These are phyloP conservation scores for Macroramphosus scolopax DNA, from an alignment of 2,797 vertebrate genomes.

Conservation along the genomic window DNA sequence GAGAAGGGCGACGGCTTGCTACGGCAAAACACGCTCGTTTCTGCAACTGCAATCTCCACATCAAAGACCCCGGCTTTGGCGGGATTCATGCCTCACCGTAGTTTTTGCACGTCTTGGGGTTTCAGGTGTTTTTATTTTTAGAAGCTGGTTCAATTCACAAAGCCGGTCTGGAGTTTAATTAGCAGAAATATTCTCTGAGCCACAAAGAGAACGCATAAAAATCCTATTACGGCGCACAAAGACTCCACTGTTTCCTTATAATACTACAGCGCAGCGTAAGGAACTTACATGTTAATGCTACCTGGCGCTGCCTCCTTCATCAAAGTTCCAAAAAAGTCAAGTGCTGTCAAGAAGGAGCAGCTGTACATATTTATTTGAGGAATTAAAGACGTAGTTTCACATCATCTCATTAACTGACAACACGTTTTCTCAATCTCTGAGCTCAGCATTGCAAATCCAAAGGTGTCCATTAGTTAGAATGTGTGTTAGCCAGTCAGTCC, in stretches of 20 bases:
- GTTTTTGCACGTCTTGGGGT: slow-evolving; percentile 22
- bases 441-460: too few relatives aligned
- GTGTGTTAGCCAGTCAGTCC: neutral
- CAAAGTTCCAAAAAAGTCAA: slow-evolving; percentile 24
- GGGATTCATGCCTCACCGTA: neutral
- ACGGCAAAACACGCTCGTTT: slow-evolving; percentile 33
- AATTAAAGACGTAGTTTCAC: too few relatives aligned
- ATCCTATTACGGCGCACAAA: slow-evolving; percentile 78
- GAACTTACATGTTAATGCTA: slow-evolving; percentile 42
- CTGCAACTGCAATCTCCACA: slow-evolving; percentile 33
- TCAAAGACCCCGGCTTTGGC: slow-evolving; percentile 41
- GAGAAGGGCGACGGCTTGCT: slow-evolving; percentile 21
- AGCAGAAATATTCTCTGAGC: slow-evolving; percentile 69
- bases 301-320: slow-evolving; percentile 18
- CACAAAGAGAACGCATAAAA: slow-evolving; percentile 72
- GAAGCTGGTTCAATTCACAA: slow-evolving; percentile 60
- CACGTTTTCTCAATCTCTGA: too few relatives aligned
- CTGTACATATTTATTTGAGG: neutral
- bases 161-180: slow-evolving; percentile 68
- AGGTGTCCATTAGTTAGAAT: neutral
- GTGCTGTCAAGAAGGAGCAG: neutral
- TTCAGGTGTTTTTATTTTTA: slow-evolving; percentile 49
- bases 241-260: slow-evolving; percentile 64
- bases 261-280: slow-evolving; percentile 51
- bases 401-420: too few relatives aligned